These are phyloP conservation scores for Hirundo rustica DNA, from an alignment of 2,797 vertebrate genomes.

Conservation along the genomic window DNA sequence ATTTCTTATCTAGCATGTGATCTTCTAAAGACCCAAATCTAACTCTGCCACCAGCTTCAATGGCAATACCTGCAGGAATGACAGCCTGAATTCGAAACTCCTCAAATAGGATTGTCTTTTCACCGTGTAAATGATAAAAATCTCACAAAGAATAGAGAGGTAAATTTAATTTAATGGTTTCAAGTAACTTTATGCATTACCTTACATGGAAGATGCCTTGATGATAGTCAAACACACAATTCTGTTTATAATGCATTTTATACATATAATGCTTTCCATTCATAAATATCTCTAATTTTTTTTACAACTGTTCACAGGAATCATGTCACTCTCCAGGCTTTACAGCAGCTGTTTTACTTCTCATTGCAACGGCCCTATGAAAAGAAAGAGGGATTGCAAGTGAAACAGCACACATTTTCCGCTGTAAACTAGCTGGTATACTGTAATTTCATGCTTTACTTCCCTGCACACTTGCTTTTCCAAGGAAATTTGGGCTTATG, in stretches of 20 bases:
- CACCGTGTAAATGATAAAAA: background rate
- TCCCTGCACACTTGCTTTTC: background rate
- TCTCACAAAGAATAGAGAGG: background rate
- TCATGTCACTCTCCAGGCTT: background rate
- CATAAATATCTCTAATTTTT: background rate
- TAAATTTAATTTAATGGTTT: background rate
- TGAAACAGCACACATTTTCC: background rate
- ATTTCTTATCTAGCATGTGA: background rate
- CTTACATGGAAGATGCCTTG: background rate
- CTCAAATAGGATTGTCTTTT: background rate
- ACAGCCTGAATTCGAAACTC: background rate
- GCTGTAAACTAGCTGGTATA: background rate
- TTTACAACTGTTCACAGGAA: background rate
- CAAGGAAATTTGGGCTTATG: background rate
- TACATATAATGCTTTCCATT: background rate
- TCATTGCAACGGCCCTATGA: background rate
- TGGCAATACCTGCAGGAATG: background rate
- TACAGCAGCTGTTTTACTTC: slow-evolving; percentile 16
- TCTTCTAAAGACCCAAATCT: background rate
- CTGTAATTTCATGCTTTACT: background rate
- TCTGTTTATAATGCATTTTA: background rate
- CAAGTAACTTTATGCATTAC: background rate
- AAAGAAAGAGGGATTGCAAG: background rate
- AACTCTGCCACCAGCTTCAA: background rate
- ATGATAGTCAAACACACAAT: background rate